phyloP scores from a whole-genome alignment of 2,797 vertebrate species.

The Heteromormyrus szaboi region DNA sequence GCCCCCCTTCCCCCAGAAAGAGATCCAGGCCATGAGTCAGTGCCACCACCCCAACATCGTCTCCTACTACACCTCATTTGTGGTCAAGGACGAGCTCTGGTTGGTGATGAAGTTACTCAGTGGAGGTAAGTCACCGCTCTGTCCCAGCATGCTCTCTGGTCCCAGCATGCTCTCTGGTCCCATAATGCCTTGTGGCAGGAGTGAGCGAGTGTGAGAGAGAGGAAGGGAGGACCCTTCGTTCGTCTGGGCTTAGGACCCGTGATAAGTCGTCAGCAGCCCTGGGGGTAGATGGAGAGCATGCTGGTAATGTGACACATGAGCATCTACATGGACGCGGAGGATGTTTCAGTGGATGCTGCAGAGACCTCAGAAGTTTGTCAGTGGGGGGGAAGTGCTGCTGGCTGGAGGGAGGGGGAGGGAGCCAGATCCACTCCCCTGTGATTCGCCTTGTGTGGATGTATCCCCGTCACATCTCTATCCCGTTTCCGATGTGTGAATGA shows the following conservation, averaged over 20 bases:
- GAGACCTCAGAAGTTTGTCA: constrained; percentile 33
- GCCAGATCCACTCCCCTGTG: not conserved
- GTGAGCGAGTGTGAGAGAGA: not conserved
- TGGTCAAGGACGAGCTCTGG: constrained; percentile 98
- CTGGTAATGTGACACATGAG: constrained; percentile 5
- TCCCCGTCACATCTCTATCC: not conserved
- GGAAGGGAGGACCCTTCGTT: not conserved
- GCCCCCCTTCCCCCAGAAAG: constrained; percentile 62
- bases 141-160: not conserved
- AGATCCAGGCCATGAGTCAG: constrained; percentile 99
- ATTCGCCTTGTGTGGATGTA: not conserved
- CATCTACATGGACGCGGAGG: constrained; percentile 37
- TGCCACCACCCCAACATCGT: constrained; percentile 98
- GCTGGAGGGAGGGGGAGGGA: not conserved
- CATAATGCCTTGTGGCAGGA: not conserved
- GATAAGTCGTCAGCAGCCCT: not conserved
- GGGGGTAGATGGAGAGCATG: constrained; percentile 21
- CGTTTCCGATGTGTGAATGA: not conserved
- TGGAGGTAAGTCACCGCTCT: constrained; percentile 72
- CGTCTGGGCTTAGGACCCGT: not conserved
- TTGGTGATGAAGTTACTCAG: constrained; percentile 97
- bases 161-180: not conserved
- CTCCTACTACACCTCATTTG: constrained; percentile 95
- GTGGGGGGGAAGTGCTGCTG: constrained; percentile 39
- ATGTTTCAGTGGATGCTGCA: constrained; percentile 54